These are phyloP conservation scores for Drosophila sucinea DNA, from an alignment of 1,140 invertebrate genomes.

Conservation along the genomic window DNA sequence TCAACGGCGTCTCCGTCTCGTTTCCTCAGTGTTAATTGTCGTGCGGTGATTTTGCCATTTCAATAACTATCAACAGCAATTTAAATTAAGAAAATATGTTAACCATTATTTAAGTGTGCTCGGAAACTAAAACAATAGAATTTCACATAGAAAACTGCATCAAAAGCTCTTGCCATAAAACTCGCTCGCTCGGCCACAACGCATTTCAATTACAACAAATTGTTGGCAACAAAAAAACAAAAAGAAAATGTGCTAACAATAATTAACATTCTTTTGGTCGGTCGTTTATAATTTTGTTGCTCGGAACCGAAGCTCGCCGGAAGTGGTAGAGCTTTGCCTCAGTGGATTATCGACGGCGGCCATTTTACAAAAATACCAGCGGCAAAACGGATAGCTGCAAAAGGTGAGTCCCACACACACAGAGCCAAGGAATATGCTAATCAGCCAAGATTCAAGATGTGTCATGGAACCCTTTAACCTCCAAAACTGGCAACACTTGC, in stretches of 20 bases:
- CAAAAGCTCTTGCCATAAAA: constrained; percentile 58
- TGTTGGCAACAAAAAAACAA: constrained; percentile 22
- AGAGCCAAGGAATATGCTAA: constrained; percentile 11
- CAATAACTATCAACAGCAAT: neutral
- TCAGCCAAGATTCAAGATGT: constrained; percentile 11
- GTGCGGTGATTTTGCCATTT: constrained; percentile 33
- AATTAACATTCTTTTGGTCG: constrained; percentile 44
- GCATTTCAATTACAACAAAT: constrained; percentile 40
- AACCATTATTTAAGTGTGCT: constrained; percentile 23
- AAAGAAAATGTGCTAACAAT: constrained; percentile 67
- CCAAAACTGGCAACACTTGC: constrained; percentile 25
- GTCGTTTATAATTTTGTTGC: constrained; percentile 37
- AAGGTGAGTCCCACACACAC: constrained; percentile 59
- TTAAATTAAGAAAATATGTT: constrained; percentile 21
- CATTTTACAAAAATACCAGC: constrained; percentile 64
- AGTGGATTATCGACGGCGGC: constrained; percentile 64
- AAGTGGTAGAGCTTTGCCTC: constrained; percentile 30
- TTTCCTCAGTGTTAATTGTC: constrained; percentile 34
- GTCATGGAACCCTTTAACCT: constrained; percentile 27
- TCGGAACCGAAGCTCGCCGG: constrained; percentile 16
- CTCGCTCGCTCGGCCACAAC: constrained; percentile 42
- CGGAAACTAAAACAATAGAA: constrained; percentile 6
- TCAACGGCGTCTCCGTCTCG: constrained; percentile 31
- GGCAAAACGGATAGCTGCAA: constrained; percentile 80
- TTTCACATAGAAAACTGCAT: constrained; percentile 26